These are phyloP conservation scores for Dasyurus viverrinus DNA, from an alignment of 2,113 vertebrate species.

Conservation along the genomic window DNA sequence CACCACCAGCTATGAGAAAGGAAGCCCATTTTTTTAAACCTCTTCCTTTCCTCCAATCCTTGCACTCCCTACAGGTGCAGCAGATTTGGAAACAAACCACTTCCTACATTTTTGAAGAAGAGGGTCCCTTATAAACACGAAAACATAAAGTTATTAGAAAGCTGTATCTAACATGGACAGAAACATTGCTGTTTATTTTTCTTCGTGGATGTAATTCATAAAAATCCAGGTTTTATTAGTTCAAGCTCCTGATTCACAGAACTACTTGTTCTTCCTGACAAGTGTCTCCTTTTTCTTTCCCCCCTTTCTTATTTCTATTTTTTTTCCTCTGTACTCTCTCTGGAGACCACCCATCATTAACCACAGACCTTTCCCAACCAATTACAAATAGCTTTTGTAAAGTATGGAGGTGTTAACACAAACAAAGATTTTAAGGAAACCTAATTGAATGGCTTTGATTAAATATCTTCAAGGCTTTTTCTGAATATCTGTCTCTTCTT, in stretches of 20 bases:
- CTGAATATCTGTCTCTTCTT: neutral
- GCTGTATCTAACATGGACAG: constrained; percentile 9
- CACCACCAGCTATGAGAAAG: neutral
- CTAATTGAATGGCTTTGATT: constrained; percentile 30
- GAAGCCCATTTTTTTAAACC: neutral
- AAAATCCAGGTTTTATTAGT: constrained; percentile 32
- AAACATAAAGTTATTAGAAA: constrained; percentile 42
- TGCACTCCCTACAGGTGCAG: neutral
- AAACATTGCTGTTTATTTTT: constrained; percentile 19
- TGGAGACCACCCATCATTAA: constrained; percentile 37
- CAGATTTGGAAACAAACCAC: constrained; percentile 41
- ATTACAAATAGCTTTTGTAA: constrained; percentile 33
- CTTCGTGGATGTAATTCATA: constrained; percentile 1
- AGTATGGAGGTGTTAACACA: neutral
- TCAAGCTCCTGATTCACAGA: constrained; percentile 26
- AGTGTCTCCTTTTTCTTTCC: neutral
- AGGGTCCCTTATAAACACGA: neutral
- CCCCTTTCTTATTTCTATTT: constrained; percentile 6
- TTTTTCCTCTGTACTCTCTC: constrained; percentile 27
- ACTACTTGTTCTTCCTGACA: constrained; percentile 34
- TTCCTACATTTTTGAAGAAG: constrained; percentile 19
- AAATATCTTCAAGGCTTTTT: constrained; percentile 33
- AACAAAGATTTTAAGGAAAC: neutral
- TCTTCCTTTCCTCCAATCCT: neutral
- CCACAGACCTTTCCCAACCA: neutral